Conservation (phyloP, 1,140 invertebrate species). For the Bombus pascuorum region DNA sequence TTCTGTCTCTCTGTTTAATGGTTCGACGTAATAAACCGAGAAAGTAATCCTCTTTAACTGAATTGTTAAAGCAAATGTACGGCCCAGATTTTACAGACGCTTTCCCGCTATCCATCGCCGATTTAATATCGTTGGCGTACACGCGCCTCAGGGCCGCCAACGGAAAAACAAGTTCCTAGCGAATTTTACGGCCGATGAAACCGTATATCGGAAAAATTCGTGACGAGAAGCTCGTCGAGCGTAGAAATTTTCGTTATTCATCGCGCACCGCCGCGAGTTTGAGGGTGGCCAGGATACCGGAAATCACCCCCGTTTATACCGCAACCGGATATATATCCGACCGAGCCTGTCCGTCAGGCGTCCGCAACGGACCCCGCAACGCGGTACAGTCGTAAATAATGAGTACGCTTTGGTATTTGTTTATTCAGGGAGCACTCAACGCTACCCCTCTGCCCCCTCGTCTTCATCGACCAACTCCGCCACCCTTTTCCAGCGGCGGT, state of each 20-base stretch:
- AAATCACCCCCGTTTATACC: constrained; percentile 61
- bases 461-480: constrained; percentile 39
- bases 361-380: constrained; percentile 61
- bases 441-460: constrained; percentile 44
- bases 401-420: constrained; percentile 77
- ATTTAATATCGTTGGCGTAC: constrained; percentile 39
- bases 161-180: constrained; percentile 39
- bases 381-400: constrained; percentile 72
- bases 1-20: constrained; percentile 24
- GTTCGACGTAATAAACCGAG: constrained; percentile 37
- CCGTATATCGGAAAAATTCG: constrained; percentile 41
- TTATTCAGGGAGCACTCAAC: constrained; percentile 81
- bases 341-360: constrained; percentile 65
- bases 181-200: constrained; percentile 44
- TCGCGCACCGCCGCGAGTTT: constrained; percentile 45
- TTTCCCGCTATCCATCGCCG: constrained; percentile 3
- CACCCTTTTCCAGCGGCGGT: constrained; percentile 27
- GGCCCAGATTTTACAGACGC: constrained; percentile 43
- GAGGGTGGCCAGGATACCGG: constrained; percentile 40
- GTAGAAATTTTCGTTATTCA: constrained; percentile 66
- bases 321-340: constrained; percentile 63
- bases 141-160: not conserved
- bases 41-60: constrained; percentile 49
- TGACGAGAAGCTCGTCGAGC: not conserved
- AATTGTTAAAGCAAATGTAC: constrained; percentile 53